Evolutionary conservation across 2,113 vertebrate species (phyloP), one percentile per base, ranked within the genome.

Genomic region (Guaruba guarouba): DNA sequence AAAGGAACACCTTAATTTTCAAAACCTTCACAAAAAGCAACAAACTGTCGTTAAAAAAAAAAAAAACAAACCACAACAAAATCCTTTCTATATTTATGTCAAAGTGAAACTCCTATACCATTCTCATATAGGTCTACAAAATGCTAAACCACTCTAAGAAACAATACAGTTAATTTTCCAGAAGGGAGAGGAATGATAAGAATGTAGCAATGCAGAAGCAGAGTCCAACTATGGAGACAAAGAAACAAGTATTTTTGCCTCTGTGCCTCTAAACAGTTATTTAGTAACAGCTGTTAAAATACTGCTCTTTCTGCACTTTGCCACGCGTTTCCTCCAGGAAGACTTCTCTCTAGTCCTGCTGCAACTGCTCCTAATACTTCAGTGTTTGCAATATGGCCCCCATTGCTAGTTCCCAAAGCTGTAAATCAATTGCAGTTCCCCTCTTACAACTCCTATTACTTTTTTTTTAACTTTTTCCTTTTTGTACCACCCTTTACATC

Each of bases 341-440:
- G 29, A 54, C 19, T 86, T 74, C 39, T 57, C 55, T 24, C n/a
- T 66, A 35, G 43, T 25, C 35, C 44, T n/a, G 22, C 35, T 81
- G 54, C 19, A 89, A 84, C 9, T 48, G 48, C 17, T 69, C 24
- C 39, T 57, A 1, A 16, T 19, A 82, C 48, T 8, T 11, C 1
- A 54, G 17, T 3, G 4, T 29, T 51, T 43, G n/a, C 35, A 90
- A 22, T 19, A 46, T 16, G 14, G 23, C 48, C 33, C 14, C 15
- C 17, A 52, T 25, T 0, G 0, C 31, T 31, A 73, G 24, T 3
- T 91, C 12, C 55, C 35, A 68, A 64, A 44, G 20, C 16, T 49
- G 27, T 64, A 75, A 84, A 64, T 25, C 39, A 82, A 64, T 64
- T 64, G 24, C 29, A 2, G 1, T 49, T 90, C 11, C 1, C 25